Conservation (phyloP, 2,888 invertebrate genomes). For the Slavum lentiscoides region DNA sequence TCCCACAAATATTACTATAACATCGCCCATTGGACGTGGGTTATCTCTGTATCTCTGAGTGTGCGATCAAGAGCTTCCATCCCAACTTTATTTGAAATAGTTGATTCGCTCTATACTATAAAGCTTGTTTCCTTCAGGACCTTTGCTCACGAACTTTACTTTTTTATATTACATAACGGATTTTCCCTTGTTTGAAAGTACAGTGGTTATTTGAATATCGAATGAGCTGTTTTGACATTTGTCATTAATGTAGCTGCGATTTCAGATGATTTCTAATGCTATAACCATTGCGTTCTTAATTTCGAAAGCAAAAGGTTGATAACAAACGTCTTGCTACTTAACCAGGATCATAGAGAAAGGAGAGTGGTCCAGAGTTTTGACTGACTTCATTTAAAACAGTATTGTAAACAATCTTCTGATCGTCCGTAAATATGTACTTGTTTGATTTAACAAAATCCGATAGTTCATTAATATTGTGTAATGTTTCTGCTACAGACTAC, state of each 20-base stretch:
- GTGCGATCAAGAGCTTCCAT: background rate
- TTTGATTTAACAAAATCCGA: background rate
- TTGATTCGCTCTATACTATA: background rate
- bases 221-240: background rate
- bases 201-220: background rate
- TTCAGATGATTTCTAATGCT: background rate
- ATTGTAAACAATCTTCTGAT: background rate
- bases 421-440: background rate
- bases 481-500: too few relatives aligned
- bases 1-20: background rate
- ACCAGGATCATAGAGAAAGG: background rate
- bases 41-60: background rate
- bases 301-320: slow-evolving; percentile 1
- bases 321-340: background rate
- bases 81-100: background rate
- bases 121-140: background rate
- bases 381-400: background rate
- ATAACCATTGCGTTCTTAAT: background rate
- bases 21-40: background rate
- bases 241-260: background rate
- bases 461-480: background rate
- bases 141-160: background rate
- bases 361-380: background rate
- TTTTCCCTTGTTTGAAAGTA: background rate
- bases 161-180: background rate